Conservation (phyloP, 35 echinoderm and acorn worm species). For the Nesometra sesokonis region DNA sequence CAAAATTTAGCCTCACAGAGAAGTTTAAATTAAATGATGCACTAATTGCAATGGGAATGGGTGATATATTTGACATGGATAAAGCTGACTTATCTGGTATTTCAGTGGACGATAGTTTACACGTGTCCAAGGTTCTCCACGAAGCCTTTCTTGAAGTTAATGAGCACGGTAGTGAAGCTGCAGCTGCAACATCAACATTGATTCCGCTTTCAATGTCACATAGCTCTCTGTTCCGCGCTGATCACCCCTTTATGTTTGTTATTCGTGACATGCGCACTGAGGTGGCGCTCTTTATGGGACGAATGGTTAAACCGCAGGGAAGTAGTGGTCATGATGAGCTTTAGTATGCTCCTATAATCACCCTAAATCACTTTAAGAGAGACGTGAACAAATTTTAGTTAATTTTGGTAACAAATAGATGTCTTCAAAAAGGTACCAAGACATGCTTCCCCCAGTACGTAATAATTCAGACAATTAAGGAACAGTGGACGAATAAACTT, state of each 20-base stretch:
- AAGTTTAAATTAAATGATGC: slow-evolving; percentile 13
- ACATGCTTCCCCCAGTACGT: no score
- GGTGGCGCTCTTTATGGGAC: slow-evolving; percentile 55
- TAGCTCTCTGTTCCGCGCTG: slow-evolving; percentile 46
- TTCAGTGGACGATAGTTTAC: slow-evolving; percentile 2
- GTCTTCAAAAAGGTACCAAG: no score
- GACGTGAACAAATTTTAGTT: no score
- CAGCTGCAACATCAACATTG: slow-evolving; percentile 51
- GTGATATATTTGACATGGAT: slow-evolving; percentile 30
- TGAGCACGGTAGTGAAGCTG: slow-evolving; percentile 65
- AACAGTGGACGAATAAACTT: no score
- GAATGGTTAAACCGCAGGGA: slow-evolving; percentile 32
- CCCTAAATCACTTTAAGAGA: no score
- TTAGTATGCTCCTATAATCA: no score
- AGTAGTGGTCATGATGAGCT: no score
- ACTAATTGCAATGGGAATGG: slow-evolving; percentile 42
- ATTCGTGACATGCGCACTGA: slow-evolving; percentile 44
- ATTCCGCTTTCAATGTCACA: neutral
- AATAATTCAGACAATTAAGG: no score
- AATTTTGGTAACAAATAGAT: no score
- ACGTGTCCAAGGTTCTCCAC: slow-evolving; percentile 57
- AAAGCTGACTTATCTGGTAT: slow-evolving; percentile 54
- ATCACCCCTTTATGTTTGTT: slow-evolving; percentile 82
- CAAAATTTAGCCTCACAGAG: slow-evolving; percentile 47
- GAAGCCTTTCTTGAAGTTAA: slow-evolving; percentile 62